phyloP scores from a whole-genome alignment of 2,113 vertebrate species.

The Tapirus terrestris region DNA sequence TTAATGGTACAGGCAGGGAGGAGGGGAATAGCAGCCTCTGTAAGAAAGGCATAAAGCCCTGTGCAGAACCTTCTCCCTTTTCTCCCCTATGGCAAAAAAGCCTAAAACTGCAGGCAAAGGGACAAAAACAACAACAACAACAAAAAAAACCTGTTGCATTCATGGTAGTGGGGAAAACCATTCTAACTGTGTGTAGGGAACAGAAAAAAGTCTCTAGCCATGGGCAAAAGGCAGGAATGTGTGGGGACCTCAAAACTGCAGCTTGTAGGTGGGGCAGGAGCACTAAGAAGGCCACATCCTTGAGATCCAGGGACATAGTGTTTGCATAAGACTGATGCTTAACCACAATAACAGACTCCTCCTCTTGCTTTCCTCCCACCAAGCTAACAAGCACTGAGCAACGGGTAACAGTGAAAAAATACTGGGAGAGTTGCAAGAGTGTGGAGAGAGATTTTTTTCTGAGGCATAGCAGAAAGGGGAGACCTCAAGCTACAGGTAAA shows the following conservation, averaged over 20 bases:
- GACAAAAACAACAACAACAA: neutral
- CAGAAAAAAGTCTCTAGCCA: neutral
- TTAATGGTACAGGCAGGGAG: neutral
- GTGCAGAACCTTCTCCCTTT: neutral
- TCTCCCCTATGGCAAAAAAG: neutral
- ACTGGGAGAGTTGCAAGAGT: neutral
- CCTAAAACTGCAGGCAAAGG: neutral
- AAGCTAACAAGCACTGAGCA: neutral
- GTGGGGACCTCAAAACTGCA: neutral
- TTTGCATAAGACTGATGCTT: neutral
- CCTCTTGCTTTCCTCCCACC: neutral
- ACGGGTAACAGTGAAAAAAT: neutral
- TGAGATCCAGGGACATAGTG: neutral
- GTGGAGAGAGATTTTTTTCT: neutral
- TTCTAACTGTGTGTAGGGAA: neutral
- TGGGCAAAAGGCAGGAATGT: neutral
- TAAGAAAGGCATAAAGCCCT: neutral
- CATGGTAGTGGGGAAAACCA: neutral
- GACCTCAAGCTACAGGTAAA: neutral
- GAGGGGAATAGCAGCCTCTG: neutral
- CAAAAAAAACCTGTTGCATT: neutral
- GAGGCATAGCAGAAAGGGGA: neutral
- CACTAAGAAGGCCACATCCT: neutral
- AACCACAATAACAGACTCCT: neutral
- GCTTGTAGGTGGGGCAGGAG: neutral